Base-by-base conservation (phyloP, 1,140 invertebrate genomes). In the Andricus grossulariae region DNA sequence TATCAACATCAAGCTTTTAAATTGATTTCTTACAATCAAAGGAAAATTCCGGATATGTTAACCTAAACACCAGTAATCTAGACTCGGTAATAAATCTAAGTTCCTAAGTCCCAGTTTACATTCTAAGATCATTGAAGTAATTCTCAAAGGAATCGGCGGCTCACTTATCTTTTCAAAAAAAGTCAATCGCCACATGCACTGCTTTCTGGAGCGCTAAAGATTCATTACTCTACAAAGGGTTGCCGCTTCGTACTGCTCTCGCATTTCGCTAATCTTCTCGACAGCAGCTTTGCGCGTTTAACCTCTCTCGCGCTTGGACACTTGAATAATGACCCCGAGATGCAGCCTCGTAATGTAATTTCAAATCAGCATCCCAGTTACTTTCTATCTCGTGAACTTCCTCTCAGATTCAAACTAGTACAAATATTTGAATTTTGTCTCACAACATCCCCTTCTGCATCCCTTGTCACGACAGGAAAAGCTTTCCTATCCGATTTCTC, bases 241-340 rank as follows among this genome's bases (percentile, higher is more conserved):
- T 66, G 60, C 60, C 60, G 60, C 60, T 66, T 45, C 39, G 39
- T 45, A 54, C 52, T 18, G 16, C 52, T 54, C 52, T 66, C 60
- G 32, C 60, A 66, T 66, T 66, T 66, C 60, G 60, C 60, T 66
- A 66, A 66, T 66, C 60, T 66, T 66, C 60, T 66, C 60, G 60
- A 66, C 60, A 66, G 60, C 60, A 66, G 60, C 60, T 66, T 66
- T 66, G 57, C 57, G 57, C 57, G 25, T 66, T 66, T 66, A 66
- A 66, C 60, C 60, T 66, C 60, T 66, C 60, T 66, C 16, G 60
- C 32, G 39, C 60, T 66, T 25, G 57, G 21, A 66, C 57, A 16
- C 60, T 66, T 66, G 25, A 66, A 66, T 66, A 39, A 66, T 66
- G 60, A 66, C 8, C 32, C 25, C 13, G 60, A 66, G 25, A 45